These are phyloP conservation scores for Pammene aurita DNA, from an alignment of 2,888 invertebrate genomes.

Conservation along the genomic window DNA sequence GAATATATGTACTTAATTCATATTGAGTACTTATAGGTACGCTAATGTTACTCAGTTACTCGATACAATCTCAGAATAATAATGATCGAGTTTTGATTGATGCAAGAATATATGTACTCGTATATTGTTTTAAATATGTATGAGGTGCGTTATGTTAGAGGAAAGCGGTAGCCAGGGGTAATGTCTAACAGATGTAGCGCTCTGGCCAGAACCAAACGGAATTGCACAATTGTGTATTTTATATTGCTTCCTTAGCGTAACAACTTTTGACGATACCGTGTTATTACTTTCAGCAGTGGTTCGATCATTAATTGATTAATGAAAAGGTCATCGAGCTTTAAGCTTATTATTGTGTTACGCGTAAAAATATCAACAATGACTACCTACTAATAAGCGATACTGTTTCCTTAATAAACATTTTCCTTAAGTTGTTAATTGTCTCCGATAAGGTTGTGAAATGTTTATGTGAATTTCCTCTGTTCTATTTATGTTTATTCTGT, in stretches of 20 bases:
- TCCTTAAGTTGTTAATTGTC: too few species aligned
- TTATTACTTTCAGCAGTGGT: constrained; percentile 52
- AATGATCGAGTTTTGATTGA: constrained; percentile 30
- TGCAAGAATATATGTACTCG: constrained; percentile 23
- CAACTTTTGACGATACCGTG: constrained; percentile 6
- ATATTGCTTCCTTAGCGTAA: constrained; percentile 26
- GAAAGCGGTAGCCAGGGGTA: constrained; percentile 34
- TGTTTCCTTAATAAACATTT: too few species aligned
- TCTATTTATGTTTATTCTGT: too few species aligned
- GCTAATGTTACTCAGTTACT: constrained; percentile 9
- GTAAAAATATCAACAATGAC: too few species aligned
- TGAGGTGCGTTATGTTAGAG: constrained; percentile 39
- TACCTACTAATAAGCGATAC: too few species aligned
- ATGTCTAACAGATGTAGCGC: constrained; percentile 31
- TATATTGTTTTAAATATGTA: constrained; percentile 35
- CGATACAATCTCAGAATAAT: constrained; percentile 36
- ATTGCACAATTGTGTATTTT: constrained; percentile 13
- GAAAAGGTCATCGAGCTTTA: too few species aligned
- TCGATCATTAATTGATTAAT: constrained; percentile 43
- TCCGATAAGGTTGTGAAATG: too few species aligned
- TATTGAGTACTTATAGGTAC: not conserved
- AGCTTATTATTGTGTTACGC: too few species aligned
- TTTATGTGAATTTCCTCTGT: too few species aligned
- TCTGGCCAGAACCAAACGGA: not conserved
- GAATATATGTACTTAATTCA: not conserved